phyloP scores from a whole-genome alignment of 2,888 invertebrate genomes.

The Agrilus mali region DNA sequence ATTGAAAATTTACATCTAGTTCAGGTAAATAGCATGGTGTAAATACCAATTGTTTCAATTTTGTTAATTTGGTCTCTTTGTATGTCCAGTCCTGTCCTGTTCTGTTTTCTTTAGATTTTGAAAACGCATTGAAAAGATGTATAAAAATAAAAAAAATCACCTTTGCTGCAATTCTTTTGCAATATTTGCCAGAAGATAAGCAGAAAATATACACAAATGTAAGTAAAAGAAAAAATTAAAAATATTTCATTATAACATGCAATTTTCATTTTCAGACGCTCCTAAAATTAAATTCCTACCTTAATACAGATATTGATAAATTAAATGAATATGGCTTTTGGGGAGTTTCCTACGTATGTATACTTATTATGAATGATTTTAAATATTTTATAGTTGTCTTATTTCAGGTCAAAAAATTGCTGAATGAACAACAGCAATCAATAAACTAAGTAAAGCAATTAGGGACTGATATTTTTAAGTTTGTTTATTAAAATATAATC shows the following conservation, averaged over 20 bases:
- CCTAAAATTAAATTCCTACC: neutral
- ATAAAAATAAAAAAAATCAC: constrained; percentile 15
- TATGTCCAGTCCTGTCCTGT: constrained; percentile 26
- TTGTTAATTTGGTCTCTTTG: neutral
- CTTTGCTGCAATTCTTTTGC: constrained; percentile 21
- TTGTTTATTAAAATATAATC: too few species aligned
- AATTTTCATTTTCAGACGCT: constrained; percentile 1
- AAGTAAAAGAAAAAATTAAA: constrained; percentile 1
- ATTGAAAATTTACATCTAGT: constrained; percentile 20
- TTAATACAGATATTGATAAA: constrained; percentile 2
- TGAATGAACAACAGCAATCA: too few species aligned
- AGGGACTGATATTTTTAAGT: too few species aligned
- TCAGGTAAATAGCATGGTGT: constrained; percentile 16
- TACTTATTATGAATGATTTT: constrained; percentile 2
- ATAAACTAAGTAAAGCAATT: too few species aligned
- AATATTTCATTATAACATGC: neutral
- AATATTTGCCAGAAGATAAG: constrained; percentile 19
- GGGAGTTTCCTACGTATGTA: constrained; percentile 6
- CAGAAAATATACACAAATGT: constrained; percentile 11
- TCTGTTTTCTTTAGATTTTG: constrained; percentile 21
- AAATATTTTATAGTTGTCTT: too few species aligned
- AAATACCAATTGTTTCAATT: neutral
- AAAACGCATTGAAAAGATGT: constrained; percentile 19
- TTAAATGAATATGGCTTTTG: constrained; percentile 5
- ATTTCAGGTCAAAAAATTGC: too few species aligned